Conservation (phyloP, 2,113 vertebrate genomes). For the Sigmodon hispidus region DNA sequence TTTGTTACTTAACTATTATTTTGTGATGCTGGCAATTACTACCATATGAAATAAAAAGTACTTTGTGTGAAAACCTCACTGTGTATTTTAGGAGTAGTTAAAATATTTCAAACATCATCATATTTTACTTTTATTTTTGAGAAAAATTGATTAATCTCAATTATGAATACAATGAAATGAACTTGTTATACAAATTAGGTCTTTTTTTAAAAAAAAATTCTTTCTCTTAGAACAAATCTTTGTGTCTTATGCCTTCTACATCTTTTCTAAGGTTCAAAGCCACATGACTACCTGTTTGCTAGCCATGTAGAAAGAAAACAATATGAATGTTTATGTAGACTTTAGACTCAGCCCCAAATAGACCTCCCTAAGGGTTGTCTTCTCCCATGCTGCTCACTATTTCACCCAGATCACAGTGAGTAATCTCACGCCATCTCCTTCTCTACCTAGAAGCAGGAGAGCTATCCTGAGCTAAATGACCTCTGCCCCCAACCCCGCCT, state of each 20-base stretch:
- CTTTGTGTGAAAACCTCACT: not conserved
- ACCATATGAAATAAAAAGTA: not conserved
- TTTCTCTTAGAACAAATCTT: constrained; percentile 11
- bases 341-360: not conserved
- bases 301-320: not conserved
- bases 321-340: not conserved
- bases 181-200: not conserved
- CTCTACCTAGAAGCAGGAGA: not conserved
- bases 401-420: not conserved
- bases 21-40: not conserved
- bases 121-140: not conserved
- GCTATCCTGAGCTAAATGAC: not conserved
- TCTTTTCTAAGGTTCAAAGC: not conserved
- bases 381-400: not conserved
- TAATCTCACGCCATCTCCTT: not conserved
- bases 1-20: constrained; percentile 25
- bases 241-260: not conserved
- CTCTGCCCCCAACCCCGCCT: too few relatives aligned
- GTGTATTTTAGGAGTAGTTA: not conserved
- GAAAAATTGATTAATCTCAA: not conserved
- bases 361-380: not conserved
- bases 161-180: not conserved
- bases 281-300: not conserved
- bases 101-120: not conserved
- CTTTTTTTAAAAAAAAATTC: not conserved